phyloP scores from a whole-genome alignment of 2,888 invertebrate genomes.

The Perizoma flavofasciatum region DNA sequence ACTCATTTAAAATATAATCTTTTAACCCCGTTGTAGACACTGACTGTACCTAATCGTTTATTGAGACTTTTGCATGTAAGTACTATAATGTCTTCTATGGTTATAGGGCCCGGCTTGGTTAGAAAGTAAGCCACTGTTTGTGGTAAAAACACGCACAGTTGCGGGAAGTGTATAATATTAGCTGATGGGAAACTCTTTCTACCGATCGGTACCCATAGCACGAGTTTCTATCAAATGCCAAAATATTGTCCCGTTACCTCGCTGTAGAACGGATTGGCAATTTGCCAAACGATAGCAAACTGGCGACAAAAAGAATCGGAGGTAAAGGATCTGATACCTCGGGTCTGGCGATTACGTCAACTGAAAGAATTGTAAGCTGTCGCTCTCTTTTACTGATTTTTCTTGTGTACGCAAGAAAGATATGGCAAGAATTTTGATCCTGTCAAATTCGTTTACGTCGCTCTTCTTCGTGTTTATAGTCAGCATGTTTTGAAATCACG shows the following conservation, averaged over 20 bases:
- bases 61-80: constrained; percentile 1
- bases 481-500: no score
- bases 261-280: neutral
- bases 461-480: no score
- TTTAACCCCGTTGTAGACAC: no score
- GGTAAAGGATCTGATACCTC: no score
- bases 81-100: constrained; percentile 10
- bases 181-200: constrained; percentile 48
- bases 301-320: no score
- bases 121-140: constrained; percentile 37
- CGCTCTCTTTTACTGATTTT: no score
- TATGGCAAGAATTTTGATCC: no score
- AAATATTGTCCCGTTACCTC: neutral
- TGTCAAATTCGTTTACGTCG: no score
- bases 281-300: neutral
- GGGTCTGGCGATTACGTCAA: no score
- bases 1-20: no score
- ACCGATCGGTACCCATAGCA: constrained; percentile 22
- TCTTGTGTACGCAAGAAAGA: no score
- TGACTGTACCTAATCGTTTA: neutral
- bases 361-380: no score
- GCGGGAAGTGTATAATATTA: constrained; percentile 53
- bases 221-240: neutral
- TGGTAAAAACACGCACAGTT: constrained; percentile 52
- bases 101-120: constrained; percentile 35